Percentiles rank a stretch among this genome's conserved stretches.
Evolutionary conservation across 2,888 invertebrate genomes (phyloP).

Genomic region (Orthonychiurus folsomi): DNA sequence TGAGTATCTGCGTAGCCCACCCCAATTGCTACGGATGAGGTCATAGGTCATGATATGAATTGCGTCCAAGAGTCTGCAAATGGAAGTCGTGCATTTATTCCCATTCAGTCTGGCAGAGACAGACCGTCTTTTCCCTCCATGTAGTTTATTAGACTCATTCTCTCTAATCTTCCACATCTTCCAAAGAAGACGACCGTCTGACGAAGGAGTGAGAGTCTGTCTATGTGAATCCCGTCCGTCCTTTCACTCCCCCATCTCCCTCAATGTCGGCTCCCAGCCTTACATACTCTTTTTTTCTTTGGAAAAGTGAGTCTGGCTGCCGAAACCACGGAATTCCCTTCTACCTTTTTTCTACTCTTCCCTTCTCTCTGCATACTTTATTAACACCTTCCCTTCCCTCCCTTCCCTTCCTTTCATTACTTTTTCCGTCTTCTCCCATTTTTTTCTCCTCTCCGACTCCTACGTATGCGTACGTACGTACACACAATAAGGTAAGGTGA

Average conservation of each 20-base stretch:
- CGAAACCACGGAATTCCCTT: background rate
- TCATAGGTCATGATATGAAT: background rate
- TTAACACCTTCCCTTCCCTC: background rate
- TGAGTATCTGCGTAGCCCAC: no score
- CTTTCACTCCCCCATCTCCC: no score
- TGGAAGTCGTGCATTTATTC: background rate
- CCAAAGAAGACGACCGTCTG: no score
- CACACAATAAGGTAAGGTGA: background rate
- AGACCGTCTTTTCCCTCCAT: background rate
- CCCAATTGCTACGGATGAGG: background rate
- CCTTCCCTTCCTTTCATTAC: background rate
- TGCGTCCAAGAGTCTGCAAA: background rate
- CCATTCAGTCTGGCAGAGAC: background rate
- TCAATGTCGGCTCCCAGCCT: no score
- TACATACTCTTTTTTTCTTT: no score
- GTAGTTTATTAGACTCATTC: conserved; percentile 1
- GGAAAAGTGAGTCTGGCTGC: no score
- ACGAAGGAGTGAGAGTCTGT: background rate
- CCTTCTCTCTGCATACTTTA: background rate
- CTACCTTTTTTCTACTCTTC: background rate
- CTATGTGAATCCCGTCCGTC: background rate
- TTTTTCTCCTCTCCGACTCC: background rate
- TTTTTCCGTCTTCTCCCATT: background rate
- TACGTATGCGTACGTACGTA: no score
- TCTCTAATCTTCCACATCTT: background rate